These are phyloP conservation scores for Pipistrellus pygmaeus DNA, from an alignment of 2,797 vertebrate species.

Conservation along the genomic window DNA sequence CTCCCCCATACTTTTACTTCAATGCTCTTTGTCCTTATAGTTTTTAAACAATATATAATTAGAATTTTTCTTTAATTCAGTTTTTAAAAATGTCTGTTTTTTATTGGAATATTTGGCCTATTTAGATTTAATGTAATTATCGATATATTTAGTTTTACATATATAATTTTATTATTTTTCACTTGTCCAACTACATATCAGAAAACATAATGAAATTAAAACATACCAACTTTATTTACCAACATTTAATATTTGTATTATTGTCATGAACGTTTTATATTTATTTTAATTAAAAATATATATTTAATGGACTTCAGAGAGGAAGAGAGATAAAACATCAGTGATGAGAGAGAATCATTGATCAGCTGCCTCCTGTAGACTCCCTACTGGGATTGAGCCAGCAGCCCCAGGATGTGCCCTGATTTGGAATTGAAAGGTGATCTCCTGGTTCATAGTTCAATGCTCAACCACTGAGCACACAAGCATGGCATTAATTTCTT, in stretches of 20 bases:
- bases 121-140: background rate
- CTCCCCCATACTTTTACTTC: background rate
- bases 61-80: background rate
- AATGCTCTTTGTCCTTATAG: background rate
- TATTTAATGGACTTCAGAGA: too few relatives aligned
- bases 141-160: background rate
- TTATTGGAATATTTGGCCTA: background rate
- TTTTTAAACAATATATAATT: background rate
- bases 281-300: too few relatives aligned
- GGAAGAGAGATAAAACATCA: too few relatives aligned
- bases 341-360: too few relatives aligned
- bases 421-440: too few relatives aligned
- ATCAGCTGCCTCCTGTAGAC: too few relatives aligned
- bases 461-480: too few relatives aligned
- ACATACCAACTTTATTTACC: background rate
- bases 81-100: background rate
- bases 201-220: background rate
- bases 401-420: too few relatives aligned
- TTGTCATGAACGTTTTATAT: background rate
- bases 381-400: too few relatives aligned
- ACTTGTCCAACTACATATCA: background rate
- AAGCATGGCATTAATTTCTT: background rate
- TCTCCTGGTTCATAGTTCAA: too few relatives aligned
- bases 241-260: background rate
- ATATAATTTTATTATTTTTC: background rate